Base-by-base conservation (phyloP, 1,140 invertebrate species). In the Conus betulinus region DNA sequence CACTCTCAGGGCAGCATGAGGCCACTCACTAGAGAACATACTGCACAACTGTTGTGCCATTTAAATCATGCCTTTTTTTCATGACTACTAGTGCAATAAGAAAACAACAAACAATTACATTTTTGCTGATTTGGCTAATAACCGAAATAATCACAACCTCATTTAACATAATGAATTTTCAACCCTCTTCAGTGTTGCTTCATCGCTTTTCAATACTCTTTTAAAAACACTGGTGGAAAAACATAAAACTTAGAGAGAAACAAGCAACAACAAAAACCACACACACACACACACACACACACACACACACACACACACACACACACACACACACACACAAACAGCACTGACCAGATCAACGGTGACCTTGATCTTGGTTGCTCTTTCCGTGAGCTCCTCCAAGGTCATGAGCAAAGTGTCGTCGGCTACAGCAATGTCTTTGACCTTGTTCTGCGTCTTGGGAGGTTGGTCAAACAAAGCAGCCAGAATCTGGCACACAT, bases 241-340 rank as follows among this genome's bases (percentile, higher is more conserved):
- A 39, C 3, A 39, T 39, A 39, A 39, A 39, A 39, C 39, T 39
- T 39, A 39, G n/a, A 39, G 39, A 39, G 39, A 3, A 39, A 81
- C 5, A 81, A 39, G 10, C n/a, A 81, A 10, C 8, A 20, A 81
- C 1, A 81, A 39, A 60, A 51, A 7, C 15, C 11, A 81, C 78
- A 81, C 78, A 81, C 78, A 51, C 39, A 81, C 78, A 81, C n/a
- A 81, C 78, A 81, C 25, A 81, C 39, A 51, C 78, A 81, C 78
- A 81, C 78, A 51, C 78, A 39, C 78, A 81, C 11, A 39, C 78
- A 60, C 55, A 60, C 57, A 60, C 78, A 27, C 78, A 7, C 39
- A 81, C 25, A 76, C 78, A 51, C 78, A 39, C 78, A 81, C 25
- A 39, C 78, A 60, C 57, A 60, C 57, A 60, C 78, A 27, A n/a